These are phyloP conservation scores for Melinopterus prodromus DNA, from an alignment of 2,888 invertebrate genomes.

Conservation along the genomic window DNA sequence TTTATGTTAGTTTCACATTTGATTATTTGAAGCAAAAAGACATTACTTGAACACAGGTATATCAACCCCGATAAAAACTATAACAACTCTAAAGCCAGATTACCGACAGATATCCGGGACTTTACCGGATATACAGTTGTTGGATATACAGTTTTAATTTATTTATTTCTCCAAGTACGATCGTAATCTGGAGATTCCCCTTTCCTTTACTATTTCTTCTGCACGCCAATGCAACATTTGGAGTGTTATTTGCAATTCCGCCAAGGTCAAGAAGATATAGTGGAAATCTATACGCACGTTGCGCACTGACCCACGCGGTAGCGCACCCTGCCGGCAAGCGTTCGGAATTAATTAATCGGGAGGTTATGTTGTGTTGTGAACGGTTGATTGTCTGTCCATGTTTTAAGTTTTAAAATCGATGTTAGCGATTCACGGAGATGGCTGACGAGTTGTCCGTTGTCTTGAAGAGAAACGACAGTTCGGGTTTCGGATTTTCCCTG, in stretches of 20 bases:
- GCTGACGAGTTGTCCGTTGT: conserved; percentile 91
- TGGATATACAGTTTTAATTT: too few species aligned
- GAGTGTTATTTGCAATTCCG: neutral
- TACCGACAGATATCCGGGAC: too few species aligned
- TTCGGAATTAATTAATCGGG: conserved; percentile 51
- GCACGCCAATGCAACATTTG: neutral
- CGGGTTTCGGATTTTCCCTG: conserved; percentile 91
- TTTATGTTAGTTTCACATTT: too few species aligned
- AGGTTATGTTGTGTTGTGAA: conserved; percentile 55
- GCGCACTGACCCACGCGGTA: conserved; percentile 32
- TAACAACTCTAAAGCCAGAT: too few species aligned
- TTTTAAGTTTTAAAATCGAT: conserved; percentile 54
- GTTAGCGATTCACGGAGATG: conserved; percentile 64
- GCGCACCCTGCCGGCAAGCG: conserved; percentile 47
- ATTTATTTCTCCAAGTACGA: too few species aligned
- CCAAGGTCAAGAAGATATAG: neutral
- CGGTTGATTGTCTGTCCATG: conserved; percentile 50
- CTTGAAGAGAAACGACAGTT: conserved; percentile 85
- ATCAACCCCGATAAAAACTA: too few species aligned
- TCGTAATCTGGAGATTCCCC: neutral
- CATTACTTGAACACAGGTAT: too few species aligned
- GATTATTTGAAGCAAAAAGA: too few species aligned
- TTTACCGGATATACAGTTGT: too few species aligned
- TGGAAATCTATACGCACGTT: neutral
- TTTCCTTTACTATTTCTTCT: neutral